Base-by-base conservation (phyloP, 2,797 vertebrate genomes). In the Fundulus diaphanus region DNA sequence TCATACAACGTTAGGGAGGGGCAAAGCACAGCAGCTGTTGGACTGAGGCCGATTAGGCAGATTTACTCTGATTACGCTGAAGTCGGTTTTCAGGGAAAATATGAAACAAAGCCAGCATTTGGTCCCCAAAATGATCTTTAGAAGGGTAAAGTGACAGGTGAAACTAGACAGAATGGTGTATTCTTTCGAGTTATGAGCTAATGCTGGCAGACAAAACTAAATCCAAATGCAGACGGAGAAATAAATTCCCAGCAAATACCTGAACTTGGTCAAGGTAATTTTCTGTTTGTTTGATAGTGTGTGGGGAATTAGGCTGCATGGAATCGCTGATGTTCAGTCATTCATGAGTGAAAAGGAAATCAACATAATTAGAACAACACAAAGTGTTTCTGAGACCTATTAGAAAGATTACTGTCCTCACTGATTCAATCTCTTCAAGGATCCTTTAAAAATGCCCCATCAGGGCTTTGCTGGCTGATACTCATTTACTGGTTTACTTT, bases 51-150 rank as follows among this genome's bases (percentile, higher is more conserved):
- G 66, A 82, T 77, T 72, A 82, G 37, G 70, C 74, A 18, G 77
- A 76, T 82, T 82, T 82, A 40, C 59, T 20, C 76, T 54, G 56
- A 86, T 84, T n/a, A n/a, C n/a, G n/a, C n/a, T n/a, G 59, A 66
- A 72, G 71, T 70, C 11, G 81, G 49, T 16, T 51, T 29, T 29
- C 33, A 52, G 68, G 7, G 13, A 70, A 49, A 52, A 54, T n/a
- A 42, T 5, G 1, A 40, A n/a, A 13, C 37, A 27, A 70, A 7
- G 46, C 5, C 18, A 51, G 24, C 11, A 12, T 44, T 44, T 59
- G n/a, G 59, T 24, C 11, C 37, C 51, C 31, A 67, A 81, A 83
- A 76, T 63, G 79, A 67, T 52, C 57, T 4, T 3, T 1, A 61
- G 63, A 73, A 24, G 20, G 27, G 33, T 44, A 68, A 52, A 51